Evolutionary conservation across 2,888 invertebrate genomes (phyloP).

Genomic region (Tenodera sinensis): DNA sequence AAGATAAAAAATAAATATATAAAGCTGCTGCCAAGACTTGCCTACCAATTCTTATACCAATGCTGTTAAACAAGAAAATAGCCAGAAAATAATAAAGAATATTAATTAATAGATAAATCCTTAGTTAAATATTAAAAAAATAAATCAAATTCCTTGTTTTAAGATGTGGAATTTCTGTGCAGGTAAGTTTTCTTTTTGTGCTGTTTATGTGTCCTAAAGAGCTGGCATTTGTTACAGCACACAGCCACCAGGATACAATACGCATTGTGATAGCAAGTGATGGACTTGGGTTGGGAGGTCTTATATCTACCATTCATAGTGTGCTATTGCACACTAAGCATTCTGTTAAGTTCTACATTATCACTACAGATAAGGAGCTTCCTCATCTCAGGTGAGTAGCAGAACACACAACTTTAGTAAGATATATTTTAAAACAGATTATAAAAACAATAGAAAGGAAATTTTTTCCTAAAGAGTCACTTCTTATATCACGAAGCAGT

Average conservation of each 20-base stretch:
- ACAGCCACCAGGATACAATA: background rate
- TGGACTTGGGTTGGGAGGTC: slow-evolving; percentile 39
- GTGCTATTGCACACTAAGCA: slow-evolving; percentile 39
- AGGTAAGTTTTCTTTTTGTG: background rate
- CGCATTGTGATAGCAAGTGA: slow-evolving; percentile 35
- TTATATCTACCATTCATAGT: slow-evolving; percentile 42
- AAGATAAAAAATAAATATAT: too few species aligned
- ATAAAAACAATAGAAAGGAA: too few species aligned
- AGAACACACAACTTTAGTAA: background rate
- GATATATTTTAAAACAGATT: background rate
- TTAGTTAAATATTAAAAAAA: too few species aligned
- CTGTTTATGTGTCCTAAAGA: background rate
- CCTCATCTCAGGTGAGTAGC: slow-evolving; percentile 28
- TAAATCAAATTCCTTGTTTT: background rate
- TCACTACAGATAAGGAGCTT: slow-evolving; percentile 32
- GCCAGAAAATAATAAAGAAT: background rate
- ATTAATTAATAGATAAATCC: too few species aligned
- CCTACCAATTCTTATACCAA: too few species aligned
- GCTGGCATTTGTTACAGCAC: background rate
- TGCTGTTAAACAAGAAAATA: background rate
- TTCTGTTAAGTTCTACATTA: slow-evolving; percentile 40
- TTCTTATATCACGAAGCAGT: too few species aligned
- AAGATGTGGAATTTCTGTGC: background rate
- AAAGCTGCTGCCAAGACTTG: too few species aligned
- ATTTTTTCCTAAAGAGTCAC: too few species aligned